Base-by-base conservation (phyloP, 1,140 invertebrate species). In the Micrasema minimum region DNA sequence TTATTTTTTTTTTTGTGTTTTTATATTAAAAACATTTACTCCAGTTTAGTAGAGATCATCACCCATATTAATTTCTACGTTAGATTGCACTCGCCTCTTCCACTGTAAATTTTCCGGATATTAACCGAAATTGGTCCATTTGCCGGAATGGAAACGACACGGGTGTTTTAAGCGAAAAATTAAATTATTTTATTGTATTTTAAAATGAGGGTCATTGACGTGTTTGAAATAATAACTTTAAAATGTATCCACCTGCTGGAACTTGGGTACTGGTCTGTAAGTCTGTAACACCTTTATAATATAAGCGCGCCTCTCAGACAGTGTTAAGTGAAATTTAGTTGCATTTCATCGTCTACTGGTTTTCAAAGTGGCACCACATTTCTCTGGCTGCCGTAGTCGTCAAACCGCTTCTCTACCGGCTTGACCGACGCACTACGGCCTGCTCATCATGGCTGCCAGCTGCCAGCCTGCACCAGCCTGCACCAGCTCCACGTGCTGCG, bases 331-430 rank as follows among this genome's bases (percentile, higher is more conserved):
- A 59, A 59, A 41, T 59, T 59, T 41, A 59, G 55, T 59, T 38
- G 38, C n/a, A n/a, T n/a, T n/a, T 59, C 55, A 59, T 38, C 55
- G 55, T 26, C 55, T 59, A 59, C 55, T 38, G 55, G 55, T 59
- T 59, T 53, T 41, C 35, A 2, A 14, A 16, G 31, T 7, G 55
- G 55, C 35, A 31, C 55, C 35, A 31, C 55, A 59, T 59, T 59
- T 31, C 55, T 7, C 12, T 31, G 55, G 26, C 31, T 26, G 14
- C 53, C 0, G 35, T 18, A 23, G 55, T n/a, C 16, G 35, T 59
- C 14, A 26, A 31, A 11, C 35, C 23, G 10, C 23, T 6, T 23
- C 23, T 53, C n/a, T 20, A 9, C 16, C 23, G n/a, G 31, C 14
- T 59, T 20, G 35, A 37, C 55, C 38, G 20, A n/a, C 50, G 22